Conservation (phyloP, 1,140 invertebrate species). For the Diploscapter pachys region DNA sequence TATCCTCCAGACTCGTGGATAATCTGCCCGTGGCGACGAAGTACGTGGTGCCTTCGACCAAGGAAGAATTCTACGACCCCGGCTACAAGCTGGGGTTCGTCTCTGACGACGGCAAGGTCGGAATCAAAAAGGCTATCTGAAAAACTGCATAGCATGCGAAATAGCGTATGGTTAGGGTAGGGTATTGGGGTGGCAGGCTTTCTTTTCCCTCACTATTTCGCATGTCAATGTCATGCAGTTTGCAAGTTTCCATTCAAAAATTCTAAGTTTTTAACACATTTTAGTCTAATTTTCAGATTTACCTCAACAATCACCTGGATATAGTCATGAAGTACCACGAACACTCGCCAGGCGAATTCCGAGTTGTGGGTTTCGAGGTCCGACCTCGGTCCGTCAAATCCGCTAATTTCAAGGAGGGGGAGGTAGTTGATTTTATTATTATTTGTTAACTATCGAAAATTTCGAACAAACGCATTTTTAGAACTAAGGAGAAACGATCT, state of each 20-base stretch:
- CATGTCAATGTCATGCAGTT: too few relatives aligned
- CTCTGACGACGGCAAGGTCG: constrained; percentile 62
- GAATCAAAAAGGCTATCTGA: too few relatives aligned
- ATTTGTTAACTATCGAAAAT: too few relatives aligned
- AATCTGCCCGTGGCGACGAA: constrained; percentile 91
- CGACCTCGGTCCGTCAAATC: constrained; percentile 69
- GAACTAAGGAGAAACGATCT: too few relatives aligned
- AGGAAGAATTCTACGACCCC: constrained; percentile 81
- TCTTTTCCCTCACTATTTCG: too few relatives aligned
- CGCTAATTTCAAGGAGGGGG: constrained; percentile 18
- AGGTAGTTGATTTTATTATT: too few relatives aligned
- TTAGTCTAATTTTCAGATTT: constrained; percentile 61
- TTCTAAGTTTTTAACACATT: too few relatives aligned
- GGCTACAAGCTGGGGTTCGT: constrained; percentile 86
- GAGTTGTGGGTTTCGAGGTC: constrained; percentile 95
- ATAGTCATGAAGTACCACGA: constrained; percentile 83
- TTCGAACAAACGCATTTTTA: too few relatives aligned
- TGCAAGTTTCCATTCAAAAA: too few relatives aligned
- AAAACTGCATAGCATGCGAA: too few relatives aligned
- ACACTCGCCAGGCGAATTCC: constrained; percentile 68
- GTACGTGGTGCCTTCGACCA: constrained; percentile 72
- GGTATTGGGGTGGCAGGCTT: too few relatives aligned
- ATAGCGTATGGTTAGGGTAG: too few relatives aligned
- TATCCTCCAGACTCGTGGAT: constrained; percentile 77
- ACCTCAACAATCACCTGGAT: constrained; percentile 90